A percentile compares a stretch with the other conserved stretches of the same genome.
Evolutionary conservation across 2,113 vertebrate genomes (phyloP).

Genomic region (Pipa parva): DNA sequence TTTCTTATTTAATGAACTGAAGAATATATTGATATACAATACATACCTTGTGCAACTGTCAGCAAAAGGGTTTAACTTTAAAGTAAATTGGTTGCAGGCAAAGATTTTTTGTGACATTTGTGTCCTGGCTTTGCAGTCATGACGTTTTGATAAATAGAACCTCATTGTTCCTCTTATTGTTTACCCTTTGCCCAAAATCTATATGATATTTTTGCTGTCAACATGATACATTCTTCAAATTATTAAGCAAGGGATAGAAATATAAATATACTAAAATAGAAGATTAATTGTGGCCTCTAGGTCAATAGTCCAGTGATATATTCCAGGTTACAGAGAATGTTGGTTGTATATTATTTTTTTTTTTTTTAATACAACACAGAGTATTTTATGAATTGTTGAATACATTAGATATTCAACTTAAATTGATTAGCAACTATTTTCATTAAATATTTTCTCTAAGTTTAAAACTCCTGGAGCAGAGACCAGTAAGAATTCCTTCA

Average conservation of each 20-base stretch:
- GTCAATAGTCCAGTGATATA: neutral
- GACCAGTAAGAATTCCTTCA: slow-evolving; percentile 20
- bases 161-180: neutral
- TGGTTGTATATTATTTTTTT: slow-evolving; percentile 10
- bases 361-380: slow-evolving; percentile 20
- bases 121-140: no score
- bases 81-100: neutral
- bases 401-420: slow-evolving; percentile 31
- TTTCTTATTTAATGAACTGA: neutral
- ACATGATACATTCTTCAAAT: neutral
- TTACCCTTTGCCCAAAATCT: neutral
- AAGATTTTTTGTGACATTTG: no score
- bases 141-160: no score
- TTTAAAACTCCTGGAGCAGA: slow-evolving; percentile 8
- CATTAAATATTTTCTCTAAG: slow-evolving; percentile 30
- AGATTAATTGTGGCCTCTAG: neutral
- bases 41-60: neutral
- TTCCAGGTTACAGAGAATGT: slow-evolving; percentile 3
- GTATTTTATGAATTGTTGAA: slow-evolving; percentile 31
- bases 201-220: neutral
- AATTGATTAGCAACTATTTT: slow-evolving; percentile 41
- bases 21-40: neutral
- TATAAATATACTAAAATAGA: slow-evolving; percentile 1
- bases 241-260: neutral
- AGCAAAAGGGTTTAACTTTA: neutral